Evolutionary conservation across 2,113 vertebrate species (phyloP).

Genomic region (Chroicocephalus ridibundus): DNA sequence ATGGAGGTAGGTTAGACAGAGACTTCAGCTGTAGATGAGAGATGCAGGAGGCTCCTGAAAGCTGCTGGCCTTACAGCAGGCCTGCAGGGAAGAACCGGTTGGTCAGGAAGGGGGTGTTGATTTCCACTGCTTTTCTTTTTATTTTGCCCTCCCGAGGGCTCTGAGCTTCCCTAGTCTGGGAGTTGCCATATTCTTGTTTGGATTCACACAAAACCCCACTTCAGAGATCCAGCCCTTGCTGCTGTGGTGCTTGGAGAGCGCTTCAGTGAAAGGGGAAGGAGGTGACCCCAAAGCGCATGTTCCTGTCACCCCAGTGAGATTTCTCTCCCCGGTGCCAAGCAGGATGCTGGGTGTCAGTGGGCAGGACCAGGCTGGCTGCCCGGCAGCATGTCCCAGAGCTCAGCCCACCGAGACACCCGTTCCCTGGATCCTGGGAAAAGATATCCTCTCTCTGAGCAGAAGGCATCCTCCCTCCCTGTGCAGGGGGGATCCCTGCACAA

Average conservation of each 20-base stretch:
- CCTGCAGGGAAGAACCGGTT: background rate
- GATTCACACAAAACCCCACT: background rate
- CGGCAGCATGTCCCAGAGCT: background rate
- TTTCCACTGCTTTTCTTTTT: background rate
- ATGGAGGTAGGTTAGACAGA: background rate
- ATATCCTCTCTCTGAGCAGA: background rate
- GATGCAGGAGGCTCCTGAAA: background rate
- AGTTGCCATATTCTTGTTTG: background rate
- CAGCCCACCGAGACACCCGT: background rate
- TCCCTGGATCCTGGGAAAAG: background rate
- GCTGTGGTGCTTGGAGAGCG: accelerated
- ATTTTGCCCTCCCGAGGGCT: background rate
- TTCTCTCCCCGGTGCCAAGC: background rate
- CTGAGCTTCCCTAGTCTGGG: background rate
- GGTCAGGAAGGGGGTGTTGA: background rate
- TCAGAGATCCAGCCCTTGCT: background rate
- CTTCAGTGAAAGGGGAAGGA: background rate
- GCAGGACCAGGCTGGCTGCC: background rate
- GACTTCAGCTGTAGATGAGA: background rate
- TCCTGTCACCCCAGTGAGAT: background rate
- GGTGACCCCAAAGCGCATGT: background rate
- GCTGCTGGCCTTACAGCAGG: background rate
- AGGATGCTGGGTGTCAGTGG: accelerated
- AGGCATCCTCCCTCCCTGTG: background rate
- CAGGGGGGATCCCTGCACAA: background rate